These are phyloP conservation scores for Epinephelus lanceolatus DNA, from an alignment of 2,113 vertebrate genomes.

Conservation along the genomic window DNA sequence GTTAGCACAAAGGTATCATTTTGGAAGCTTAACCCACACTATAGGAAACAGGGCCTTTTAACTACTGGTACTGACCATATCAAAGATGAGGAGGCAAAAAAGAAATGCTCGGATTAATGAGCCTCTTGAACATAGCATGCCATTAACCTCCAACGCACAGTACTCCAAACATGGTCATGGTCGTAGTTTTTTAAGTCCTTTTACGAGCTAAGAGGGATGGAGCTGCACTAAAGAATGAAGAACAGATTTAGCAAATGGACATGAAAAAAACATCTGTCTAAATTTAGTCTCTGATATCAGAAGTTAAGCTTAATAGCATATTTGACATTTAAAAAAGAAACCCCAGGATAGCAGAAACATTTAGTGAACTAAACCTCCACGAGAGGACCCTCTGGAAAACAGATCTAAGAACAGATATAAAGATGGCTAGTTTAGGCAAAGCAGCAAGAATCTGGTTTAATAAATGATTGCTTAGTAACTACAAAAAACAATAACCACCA, in stretches of 20 bases:
- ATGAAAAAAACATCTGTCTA: background rate
- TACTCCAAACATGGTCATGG: slow-evolving; percentile 46
- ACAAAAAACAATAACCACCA: background rate
- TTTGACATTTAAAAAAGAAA: background rate
- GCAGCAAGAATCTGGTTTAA: background rate
- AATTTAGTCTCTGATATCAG: background rate
- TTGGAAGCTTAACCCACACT: background rate
- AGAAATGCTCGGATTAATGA: slow-evolving; percentile 1
- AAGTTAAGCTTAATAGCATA: background rate
- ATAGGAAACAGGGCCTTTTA: background rate
- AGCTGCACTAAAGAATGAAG: slow-evolving; percentile 7
- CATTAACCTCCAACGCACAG: slow-evolving; percentile 25
- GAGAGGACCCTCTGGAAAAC: background rate
- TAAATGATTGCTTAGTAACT: no score
- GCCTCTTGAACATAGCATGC: slow-evolving; percentile 12
- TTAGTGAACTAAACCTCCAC: background rate
- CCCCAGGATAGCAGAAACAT: background rate
- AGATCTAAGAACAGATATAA: background rate
- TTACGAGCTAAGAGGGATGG: background rate
- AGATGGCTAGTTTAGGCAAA: background rate
- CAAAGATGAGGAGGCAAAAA: background rate
- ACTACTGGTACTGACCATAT: background rate
- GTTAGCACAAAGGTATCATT: background rate
- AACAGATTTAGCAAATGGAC: background rate
- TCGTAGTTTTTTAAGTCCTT: slow-evolving; percentile 12